Evolutionary conservation across 1,140 invertebrate species (phyloP), one percentile per base, ranked within the genome.

Genomic region (Aphelenchoides besseyi): DNA sequence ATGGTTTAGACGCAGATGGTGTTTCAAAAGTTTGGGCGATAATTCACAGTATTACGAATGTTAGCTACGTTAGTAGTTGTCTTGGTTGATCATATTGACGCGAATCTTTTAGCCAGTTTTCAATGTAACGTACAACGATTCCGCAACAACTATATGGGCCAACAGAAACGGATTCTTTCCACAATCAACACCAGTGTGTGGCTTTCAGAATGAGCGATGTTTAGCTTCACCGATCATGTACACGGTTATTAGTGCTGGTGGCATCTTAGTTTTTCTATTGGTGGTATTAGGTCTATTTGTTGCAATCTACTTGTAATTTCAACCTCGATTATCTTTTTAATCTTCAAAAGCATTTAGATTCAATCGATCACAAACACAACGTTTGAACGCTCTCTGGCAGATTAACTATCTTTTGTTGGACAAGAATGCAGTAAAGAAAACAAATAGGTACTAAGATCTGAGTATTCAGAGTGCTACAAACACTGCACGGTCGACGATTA

Each of bases 311-410:
- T 48, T 48, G 41, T 48, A 23, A 48, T 12, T 48, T 48, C 18
- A 8, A 59, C 12, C 18, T 5, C 18, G 5, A 5, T 59, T 5
- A 18, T 5, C 5, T 59, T 59, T 59, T 23, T 59, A 59, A 12
- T 23, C 5, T 8, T 59, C 18, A 8, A 5, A 59, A 33, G 5
- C 18, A 48, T 59, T 8, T 23, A 8, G 5, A 5, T 59, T 59
- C 55, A 5, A 59, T 8, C 26, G 26, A 28, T 5, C 26, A 59
- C 55, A 59, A 59, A 5, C 5, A 8, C 55, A 23, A 28, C 55
- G 55, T 59, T 33, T 59, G 18, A 59, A 59, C 18, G 55, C 55
- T 33, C 23, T 59, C 5, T 59, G 55, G 55, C 55, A 59, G 55
- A 33, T 59, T 33, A 5, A 5, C 12, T 59, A 8, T 33, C 16